phyloP scores from a whole-genome alignment of 2,888 invertebrate species.

The Cantharis lateralis region DNA sequence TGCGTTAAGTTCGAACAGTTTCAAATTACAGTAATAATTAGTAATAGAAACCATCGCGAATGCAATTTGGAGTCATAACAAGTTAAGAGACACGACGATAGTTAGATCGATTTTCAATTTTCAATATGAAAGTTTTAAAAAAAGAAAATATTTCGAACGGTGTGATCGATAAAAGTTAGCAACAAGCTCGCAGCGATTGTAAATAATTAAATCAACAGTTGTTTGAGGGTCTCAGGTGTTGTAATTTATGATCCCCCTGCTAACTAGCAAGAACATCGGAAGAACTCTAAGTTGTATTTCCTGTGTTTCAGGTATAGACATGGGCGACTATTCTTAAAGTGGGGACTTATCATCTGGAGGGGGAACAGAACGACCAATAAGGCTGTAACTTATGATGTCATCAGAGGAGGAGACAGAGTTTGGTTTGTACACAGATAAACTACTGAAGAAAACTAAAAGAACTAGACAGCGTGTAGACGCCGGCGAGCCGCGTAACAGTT shows the following conservation, averaged over 20 bases:
- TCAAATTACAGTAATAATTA: slow-evolving; percentile 1
- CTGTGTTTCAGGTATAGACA: slow-evolving; percentile 55
- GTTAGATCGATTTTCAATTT: not conserved
- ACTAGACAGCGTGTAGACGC: slow-evolving; percentile 96
- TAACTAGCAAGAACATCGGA: not conserved
- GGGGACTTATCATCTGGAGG: slow-evolving; percentile 62
- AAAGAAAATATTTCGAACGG: not conserved
- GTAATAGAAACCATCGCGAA: not conserved
- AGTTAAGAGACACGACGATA: not conserved
- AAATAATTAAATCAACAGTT: slow-evolving; percentile 1
- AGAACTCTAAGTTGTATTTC: slow-evolving; percentile 17
- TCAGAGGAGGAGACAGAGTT: slow-evolving; percentile 94
- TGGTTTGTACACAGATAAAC: slow-evolving; percentile 92
- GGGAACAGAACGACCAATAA: slow-evolving; percentile 78
- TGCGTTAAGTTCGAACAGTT: slow-evolving; percentile 7
- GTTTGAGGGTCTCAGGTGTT: slow-evolving; percentile 23
- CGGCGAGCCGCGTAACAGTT: slow-evolving; percentile 93
- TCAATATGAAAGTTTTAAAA: not conserved
- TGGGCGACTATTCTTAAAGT: slow-evolving; percentile 60
- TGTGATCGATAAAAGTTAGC: not conserved
- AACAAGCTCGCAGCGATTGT: not conserved
- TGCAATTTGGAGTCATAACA: not conserved
- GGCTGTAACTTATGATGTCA: slow-evolving; percentile 91
- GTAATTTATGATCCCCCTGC: slow-evolving; percentile 9
- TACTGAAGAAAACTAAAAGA: slow-evolving; percentile 91